Base-by-base conservation (phyloP, 2,888 invertebrate genomes). In the Strigamia crassipes region DNA sequence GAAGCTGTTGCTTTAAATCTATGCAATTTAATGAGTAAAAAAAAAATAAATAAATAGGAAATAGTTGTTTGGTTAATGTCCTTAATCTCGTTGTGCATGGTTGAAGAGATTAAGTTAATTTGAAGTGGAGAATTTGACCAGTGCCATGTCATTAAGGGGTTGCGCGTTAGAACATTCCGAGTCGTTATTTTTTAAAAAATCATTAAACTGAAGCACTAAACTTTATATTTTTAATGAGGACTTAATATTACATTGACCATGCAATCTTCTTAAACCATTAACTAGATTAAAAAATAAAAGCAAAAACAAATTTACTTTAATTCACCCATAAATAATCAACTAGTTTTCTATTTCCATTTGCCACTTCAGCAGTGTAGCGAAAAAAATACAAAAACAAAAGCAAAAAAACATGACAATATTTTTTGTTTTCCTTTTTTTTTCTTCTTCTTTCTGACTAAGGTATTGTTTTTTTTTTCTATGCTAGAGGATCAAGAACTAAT, bases 101-200 rank as follows among this genome's bases (percentile, higher is more conserved):
- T 66, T 66, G 66, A 27, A 23, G 66, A 66, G 66, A 66, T 66
- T 66, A 66, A 66, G 27, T 66, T 66, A 66, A 66, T 66, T 66
- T 66, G 21, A 15, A 66, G 27, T 66, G 23, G 66, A 66, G 66
- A 27, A 66, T 66, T 27, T 66, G 66, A 66, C 66, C 66, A 66
- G 31, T 66, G 66, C 66, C 21, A 15, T 66, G 66, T 66, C 66
- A 66, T 66, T 66, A 66, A 15, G 61, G 23, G 66, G 21, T 10
- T 66, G 66, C 15, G 5, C 23, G 2, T 66, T 66, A 23, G 66
- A 66, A 27, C 66, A 12, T 27, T 66, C 27, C 2, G n/a, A 27
- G 23, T 66, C 66, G 31, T 61, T 61, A n/a, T 15, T 23, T 61
- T 15, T 9, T 15, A 5, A 66, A 66, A 66, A 27, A 66, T 27